Base-by-base conservation (phyloP, 2,888 invertebrate species). In the Idaea biselata region DNA sequence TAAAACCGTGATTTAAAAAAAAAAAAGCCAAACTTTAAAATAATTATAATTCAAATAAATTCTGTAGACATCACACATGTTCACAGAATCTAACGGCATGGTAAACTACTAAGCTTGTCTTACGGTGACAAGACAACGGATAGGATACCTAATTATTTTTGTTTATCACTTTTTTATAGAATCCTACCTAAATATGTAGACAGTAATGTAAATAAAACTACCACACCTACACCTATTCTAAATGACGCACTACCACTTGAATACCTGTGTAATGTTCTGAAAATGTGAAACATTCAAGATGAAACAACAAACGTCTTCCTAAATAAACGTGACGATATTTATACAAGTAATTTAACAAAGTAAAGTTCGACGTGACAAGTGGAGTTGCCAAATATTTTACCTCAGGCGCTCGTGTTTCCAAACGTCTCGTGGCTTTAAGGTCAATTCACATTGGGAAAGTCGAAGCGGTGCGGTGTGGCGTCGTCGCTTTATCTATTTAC, bases 341-440 rank as follows among this genome's bases (percentile, higher is more conserved):
- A 14, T 14, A 44, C 44, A 44, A 6, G 44, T 44, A 44, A 44
- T 44, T 58, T 25, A 31, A 58, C 31, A 58, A 32, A 58, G 18
- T n/a, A 58, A 58, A 58, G 58, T 14, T 58, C 11, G 8, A 59
- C 14, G 56, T 18, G 17, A 56, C 56, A 56, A 18, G 18, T 18
- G 11, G 18, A 56, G 44, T 64, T 62, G 60, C 60, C 18, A 11
- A 25, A 16, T 32, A 11, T 53, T 58, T 64, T 54, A 58, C 60
- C 58, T 31, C 64, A 64, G 64, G 64, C 64, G 62, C 44, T 17
- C 61, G 62, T 18, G 44, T 44, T 44, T 44, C 44, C 44, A 44
- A n/a, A 44, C 44, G 11, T 44, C 5, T 25, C 44, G 44, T 44
- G 44, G 44, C 44, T 44, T 44, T 44, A 14, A 44, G 44, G 25